Conservation (phyloP, 1,140 invertebrate genomes). For the Orchesella cincta region DNA sequence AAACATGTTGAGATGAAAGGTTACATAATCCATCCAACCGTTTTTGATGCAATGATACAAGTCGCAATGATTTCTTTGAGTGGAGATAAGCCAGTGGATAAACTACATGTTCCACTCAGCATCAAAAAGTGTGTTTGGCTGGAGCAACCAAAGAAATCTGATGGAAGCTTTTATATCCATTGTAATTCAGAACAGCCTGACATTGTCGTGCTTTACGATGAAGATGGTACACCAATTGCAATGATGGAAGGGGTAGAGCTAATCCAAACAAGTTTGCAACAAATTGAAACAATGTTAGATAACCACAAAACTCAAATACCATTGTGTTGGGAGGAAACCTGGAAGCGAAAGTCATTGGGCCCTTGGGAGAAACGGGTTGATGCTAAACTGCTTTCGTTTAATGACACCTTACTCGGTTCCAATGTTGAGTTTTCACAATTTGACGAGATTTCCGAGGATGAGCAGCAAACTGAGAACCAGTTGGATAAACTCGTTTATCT, state of each 20-base stretch:
- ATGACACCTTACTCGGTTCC: neutral
- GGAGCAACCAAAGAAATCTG: neutral
- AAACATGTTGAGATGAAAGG: neutral
- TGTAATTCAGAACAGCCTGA: neutral
- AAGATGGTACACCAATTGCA: neutral
- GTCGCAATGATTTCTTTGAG: neutral
- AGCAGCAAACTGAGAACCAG: neutral
- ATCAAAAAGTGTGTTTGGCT: neutral
- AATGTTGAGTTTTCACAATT: neutral
- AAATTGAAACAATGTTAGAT: neutral
- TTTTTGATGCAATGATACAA: constrained; percentile 43
- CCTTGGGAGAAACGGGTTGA: neutral
- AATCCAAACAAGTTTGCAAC: neutral
- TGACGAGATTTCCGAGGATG: neutral
- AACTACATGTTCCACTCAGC: neutral
- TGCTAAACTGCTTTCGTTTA: neutral
- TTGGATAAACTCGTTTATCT: neutral
- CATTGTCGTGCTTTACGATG: neutral
- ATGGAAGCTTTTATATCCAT: no score
- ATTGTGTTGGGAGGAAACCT: neutral
- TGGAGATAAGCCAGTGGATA: neutral
- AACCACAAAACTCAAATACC: neutral
- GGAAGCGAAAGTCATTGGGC: neutral
- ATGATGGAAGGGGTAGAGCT: neutral
- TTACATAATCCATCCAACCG: constrained; percentile 34